Evolutionary conservation across 2,113 vertebrate genomes (phyloP).

Genomic region (Ranitomeya imitator): DNA sequence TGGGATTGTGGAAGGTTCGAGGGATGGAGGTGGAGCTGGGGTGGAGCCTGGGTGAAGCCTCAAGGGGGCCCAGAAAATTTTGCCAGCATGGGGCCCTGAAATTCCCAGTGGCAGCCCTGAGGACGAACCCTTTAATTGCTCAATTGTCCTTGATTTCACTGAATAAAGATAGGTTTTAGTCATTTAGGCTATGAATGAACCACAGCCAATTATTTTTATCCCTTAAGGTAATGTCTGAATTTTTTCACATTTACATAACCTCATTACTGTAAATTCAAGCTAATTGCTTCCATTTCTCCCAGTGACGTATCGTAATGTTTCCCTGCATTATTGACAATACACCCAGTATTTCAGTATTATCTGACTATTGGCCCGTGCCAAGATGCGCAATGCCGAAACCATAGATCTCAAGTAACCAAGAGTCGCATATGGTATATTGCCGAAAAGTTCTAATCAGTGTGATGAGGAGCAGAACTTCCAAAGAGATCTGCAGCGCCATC

Average conservation of each 20-base stretch:
- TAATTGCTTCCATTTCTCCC: not conserved
- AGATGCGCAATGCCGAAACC: not conserved
- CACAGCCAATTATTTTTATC: not conserved
- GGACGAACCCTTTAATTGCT: not conserved
- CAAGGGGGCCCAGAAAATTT: no score
- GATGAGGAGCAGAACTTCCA: constrained; percentile 4
- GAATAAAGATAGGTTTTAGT: not conserved
- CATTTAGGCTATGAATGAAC: not conserved
- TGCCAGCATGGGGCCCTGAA: no score
- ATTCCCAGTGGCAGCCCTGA: no score
- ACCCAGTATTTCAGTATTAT: not conserved
- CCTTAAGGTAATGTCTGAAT: not conserved
- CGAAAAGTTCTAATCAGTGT: not conserved
- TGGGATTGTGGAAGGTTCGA: no score
- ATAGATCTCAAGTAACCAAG: constrained; percentile 32
- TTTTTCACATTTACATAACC: not conserved
- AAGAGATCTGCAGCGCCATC: not conserved
- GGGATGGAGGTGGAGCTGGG: no score
- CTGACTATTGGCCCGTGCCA: constrained; percentile 6
- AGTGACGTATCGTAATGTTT: not conserved
- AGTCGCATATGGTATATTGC: constrained; percentile 38
- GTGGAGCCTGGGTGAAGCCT: no score
- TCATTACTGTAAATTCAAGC: not conserved
- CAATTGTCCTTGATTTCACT: not conserved
- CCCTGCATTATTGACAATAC: not conserved